Percentiles rank a stretch among this genome's conserved stretches.
These are phyloP conservation scores for Candoia aspera DNA, from an alignment of 2,113 vertebrate species.

Conservation along the genomic window DNA sequence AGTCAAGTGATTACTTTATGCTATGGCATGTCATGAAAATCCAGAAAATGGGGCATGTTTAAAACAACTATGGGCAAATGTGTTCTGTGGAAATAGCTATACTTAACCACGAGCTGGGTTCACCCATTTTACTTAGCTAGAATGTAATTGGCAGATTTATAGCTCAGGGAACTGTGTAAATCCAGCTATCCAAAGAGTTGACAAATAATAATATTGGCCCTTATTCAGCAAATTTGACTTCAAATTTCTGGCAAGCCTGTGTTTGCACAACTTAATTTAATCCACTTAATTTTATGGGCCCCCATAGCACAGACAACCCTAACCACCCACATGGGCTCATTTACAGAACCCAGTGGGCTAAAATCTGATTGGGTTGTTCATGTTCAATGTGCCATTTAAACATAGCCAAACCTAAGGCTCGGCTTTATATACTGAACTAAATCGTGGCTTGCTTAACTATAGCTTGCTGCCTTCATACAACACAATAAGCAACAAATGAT, in stretches of 20 bases:
- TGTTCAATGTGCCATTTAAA: not conserved
- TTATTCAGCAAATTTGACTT: not conserved
- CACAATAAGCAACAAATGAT: not conserved
- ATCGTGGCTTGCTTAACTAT: not conserved
- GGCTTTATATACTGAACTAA: not conserved
- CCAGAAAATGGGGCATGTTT: not conserved
- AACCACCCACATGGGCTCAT: too few relatives aligned
- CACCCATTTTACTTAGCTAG: not conserved
- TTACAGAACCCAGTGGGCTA: too few relatives aligned
- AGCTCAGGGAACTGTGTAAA: not conserved
- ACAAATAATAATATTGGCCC: not conserved
- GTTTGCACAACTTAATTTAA: not conserved
- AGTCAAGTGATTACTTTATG: not conserved
- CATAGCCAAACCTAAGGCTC: not conserved
- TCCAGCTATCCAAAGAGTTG: not conserved
- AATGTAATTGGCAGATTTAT: not conserved
- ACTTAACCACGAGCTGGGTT: not conserved
- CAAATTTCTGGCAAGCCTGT: not conserved
- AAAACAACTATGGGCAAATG: not conserved
- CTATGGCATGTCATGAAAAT: not conserved
- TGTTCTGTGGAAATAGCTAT: not conserved
- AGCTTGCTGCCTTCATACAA: not conserved
- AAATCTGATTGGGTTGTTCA: not conserved
- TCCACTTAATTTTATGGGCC: not conserved
- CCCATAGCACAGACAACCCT: not conserved